phyloP scores from a whole-genome alignment of 2,797 vertebrate genomes.

The Pyrocephalus nanus region DNA sequence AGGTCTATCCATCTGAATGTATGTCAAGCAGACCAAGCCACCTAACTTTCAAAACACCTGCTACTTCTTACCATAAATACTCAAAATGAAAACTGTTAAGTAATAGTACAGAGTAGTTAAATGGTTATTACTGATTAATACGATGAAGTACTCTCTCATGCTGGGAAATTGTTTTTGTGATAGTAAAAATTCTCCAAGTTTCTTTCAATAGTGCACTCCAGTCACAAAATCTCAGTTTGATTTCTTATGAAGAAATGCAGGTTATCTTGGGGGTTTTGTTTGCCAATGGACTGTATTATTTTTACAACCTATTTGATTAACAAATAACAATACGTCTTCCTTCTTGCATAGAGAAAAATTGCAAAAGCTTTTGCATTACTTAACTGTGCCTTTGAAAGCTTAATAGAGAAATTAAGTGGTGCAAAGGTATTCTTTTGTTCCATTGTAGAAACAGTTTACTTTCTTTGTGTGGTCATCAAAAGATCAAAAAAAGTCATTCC shows the following conservation, averaged over 20 bases:
- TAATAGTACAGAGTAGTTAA: not conserved
- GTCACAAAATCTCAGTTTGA: not conserved
- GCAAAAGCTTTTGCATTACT: not conserved
- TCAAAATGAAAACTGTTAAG: constrained; percentile 57
- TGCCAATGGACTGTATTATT: not conserved
- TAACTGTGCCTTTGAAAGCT: not conserved
- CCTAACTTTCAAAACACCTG: constrained; percentile 49
- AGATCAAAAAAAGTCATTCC: not conserved
- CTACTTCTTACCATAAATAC: constrained; percentile 47
- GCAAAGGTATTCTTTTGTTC: not conserved
- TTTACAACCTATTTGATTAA: not conserved
- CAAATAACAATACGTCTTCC: not conserved
- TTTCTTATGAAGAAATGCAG: not conserved
- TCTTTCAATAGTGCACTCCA: not conserved
- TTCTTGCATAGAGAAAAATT: not conserved
- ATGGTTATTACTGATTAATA: constrained; percentile 3
- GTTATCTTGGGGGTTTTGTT: not conserved
- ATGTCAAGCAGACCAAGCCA: constrained; percentile 46
- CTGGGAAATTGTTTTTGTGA: not conserved
- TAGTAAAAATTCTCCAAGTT: not conserved
- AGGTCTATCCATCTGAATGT: constrained; percentile 78
- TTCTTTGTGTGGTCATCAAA: not conserved
- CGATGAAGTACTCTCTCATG: not conserved
- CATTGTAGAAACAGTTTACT: not conserved
- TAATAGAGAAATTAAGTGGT: not conserved